Base-by-base conservation (phyloP, 2,113 vertebrate genomes). In the Sisor rabdophorus region DNA sequence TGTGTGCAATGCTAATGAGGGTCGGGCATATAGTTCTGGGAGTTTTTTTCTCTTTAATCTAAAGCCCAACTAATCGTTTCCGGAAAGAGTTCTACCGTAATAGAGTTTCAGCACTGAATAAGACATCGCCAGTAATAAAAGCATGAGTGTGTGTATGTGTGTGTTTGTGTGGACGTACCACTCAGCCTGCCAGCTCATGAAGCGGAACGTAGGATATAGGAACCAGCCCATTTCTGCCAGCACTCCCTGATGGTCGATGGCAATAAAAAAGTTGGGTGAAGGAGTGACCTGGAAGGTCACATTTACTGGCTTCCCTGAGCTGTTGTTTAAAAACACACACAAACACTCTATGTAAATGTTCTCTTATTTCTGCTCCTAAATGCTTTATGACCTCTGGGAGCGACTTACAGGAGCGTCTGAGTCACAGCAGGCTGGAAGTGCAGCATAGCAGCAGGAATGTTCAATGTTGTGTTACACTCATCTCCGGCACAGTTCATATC, bases 111-210 rank as follows among this genome's bases (percentile, higher is more conserved):
- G 32, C 32, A 3, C 7, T 3, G 32, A 7, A 36, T 36, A 7
- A 36, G 32, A 36, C 7, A 36, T 36, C 3, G 32, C 3, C 3
- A 4, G 32, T 36, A 36, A 36, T 36, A 36, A 3, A 36, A 36
- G 32, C 7, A 7, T 36, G 32, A 36, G 32, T 36, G 53, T 54
- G 53, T 54, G 48, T 44, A 9, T 52, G 48, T 52, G 48, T 52
- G 13, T 19, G 26, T 47, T 11, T 30, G 11, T 48, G 48, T 30
- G 2, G 20, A 53, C 67, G 6, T 74, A 93, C 92, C 92, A 93
- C 83, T 93, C 85, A 0, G 91, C 89, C 85, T 93, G 92, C 92
- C 92, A 93, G 86, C 82, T 85, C 36, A 93, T 0, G 76, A 93
- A 93, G 52, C 82, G 88, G 77, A 93, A 92, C 0, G 89, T 55